phyloP scores from a whole-genome alignment of 1,140 invertebrate genomes.

The Maniola jurtina region DNA sequence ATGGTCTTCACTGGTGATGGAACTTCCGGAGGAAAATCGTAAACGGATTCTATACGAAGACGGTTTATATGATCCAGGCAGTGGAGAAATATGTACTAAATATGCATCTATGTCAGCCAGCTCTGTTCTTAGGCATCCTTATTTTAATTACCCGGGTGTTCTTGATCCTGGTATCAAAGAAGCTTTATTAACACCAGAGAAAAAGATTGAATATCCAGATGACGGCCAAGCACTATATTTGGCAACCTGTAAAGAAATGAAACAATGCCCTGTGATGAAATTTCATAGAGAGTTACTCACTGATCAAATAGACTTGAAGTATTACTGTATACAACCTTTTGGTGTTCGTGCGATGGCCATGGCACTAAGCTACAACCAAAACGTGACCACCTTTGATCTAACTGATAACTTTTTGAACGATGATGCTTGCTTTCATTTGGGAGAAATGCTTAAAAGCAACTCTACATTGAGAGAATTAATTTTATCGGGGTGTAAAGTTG shows the following conservation, averaged over 20 bases:
- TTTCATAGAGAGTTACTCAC: conserved; percentile 59
- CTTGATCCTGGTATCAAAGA: conserved; percentile 72
- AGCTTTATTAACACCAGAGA: conserved; percentile 64
- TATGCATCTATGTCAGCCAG: conserved; percentile 68
- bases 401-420: conserved; percentile 69
- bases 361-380: conserved; percentile 62
- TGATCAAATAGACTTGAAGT: conserved; percentile 65
- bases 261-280: conserved; percentile 58
- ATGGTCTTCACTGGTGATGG: conserved; percentile 54
- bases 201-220: conserved; percentile 50
- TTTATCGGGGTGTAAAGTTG: conserved; percentile 71
- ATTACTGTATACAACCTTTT: conserved; percentile 69
- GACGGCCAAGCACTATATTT: conserved; percentile 71
- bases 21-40: conserved; percentile 38
- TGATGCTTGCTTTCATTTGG: conserved; percentile 65
- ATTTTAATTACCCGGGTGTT: conserved; percentile 72
- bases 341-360: conserved; percentile 63
- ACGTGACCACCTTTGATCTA: conserved; percentile 61
- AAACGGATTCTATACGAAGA: conserved; percentile 42
- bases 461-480: conserved; percentile 59
- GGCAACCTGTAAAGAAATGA: conserved; percentile 63
- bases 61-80: conserved; percentile 50
- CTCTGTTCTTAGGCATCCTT: conserved; percentile 66
- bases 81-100: conserved; percentile 57
- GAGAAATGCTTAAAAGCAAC: conserved; percentile 68